Conservation (phyloP, 30 jellyfish, hydroid and myxozoan genomes). For the Chironex yamaguchii region DNA sequence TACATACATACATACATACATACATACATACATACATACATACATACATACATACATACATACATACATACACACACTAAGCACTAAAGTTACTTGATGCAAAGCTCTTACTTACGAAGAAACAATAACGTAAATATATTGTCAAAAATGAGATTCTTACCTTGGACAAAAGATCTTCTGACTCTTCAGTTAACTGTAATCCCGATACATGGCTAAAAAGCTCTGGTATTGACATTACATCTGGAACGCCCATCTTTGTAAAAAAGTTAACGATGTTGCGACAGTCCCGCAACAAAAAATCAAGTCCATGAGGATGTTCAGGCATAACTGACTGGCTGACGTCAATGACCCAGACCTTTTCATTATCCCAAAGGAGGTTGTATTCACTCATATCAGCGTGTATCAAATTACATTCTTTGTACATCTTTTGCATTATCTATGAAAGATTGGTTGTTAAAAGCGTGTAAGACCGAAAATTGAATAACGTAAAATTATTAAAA, state of each 20-base stretch:
- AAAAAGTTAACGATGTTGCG: constrained; percentile 77
- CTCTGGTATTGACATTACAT: constrained; percentile 76
- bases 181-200: constrained; percentile 62
- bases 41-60: too few species aligned
- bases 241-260: constrained; percentile 75
- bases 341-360: constrained; percentile 84
- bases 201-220: constrained; percentile 88
- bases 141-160: not conserved
- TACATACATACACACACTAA: not conserved
- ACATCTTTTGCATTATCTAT: constrained; percentile 89
- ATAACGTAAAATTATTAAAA: not conserved
- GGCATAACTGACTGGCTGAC: constrained; percentile 97
- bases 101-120: not conserved
- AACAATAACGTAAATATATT: not conserved
- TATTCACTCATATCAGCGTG: constrained; percentile 98
- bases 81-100: not conserved
- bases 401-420: constrained; percentile 83
- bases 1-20: too few species aligned
- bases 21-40: too few species aligned
- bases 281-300: constrained; percentile 89
- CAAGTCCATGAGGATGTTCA: constrained; percentile 88
- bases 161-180: constrained; percentile 69
- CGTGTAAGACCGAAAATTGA: not conserved
- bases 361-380: constrained; percentile 92
- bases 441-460: too few species aligned